phyloP scores from a whole-genome alignment of 2,113 vertebrate genomes.

The Sigmodon hispidus region DNA sequence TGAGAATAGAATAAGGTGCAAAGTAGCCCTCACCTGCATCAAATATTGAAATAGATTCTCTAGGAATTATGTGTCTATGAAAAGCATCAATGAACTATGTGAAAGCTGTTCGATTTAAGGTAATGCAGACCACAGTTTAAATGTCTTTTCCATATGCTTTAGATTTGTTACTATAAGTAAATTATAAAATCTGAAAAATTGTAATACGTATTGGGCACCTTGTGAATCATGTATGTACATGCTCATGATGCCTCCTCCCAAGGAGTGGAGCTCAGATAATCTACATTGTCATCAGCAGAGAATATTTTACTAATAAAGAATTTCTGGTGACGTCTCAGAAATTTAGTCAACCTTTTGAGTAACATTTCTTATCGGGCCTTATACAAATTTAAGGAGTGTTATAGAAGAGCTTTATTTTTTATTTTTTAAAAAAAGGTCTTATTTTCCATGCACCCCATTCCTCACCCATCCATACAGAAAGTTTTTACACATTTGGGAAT shows the following conservation, averaged over 20 bases:
- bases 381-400: not conserved
- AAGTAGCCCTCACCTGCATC: not conserved
- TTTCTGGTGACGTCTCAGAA: not conserved
- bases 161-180: not conserved
- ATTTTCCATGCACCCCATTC: too few species aligned
- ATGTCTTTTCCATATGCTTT: not conserved
- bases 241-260: rapidly evolving
- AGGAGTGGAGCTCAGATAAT: rapidly evolving
- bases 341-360: not conserved
- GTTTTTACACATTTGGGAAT: not conserved
- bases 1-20: not conserved
- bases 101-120: not conserved
- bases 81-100: not conserved
- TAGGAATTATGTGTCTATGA: not conserved
- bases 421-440: too few species aligned
- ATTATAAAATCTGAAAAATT: not conserved
- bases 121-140: not conserved
- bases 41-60: not conserved
- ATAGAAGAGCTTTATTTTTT: not conserved
- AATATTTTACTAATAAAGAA: not conserved
- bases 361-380: not conserved
- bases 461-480: too few species aligned
- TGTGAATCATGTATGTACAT: not conserved
- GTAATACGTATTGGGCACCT: too few species aligned
- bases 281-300: too few species aligned